A percentile compares a stretch with the other conserved stretches of the same genome.
These are phyloP conservation scores for Xestia xanthographa DNA, from an alignment of 2,888 invertebrate genomes.

Conservation along the genomic window DNA sequence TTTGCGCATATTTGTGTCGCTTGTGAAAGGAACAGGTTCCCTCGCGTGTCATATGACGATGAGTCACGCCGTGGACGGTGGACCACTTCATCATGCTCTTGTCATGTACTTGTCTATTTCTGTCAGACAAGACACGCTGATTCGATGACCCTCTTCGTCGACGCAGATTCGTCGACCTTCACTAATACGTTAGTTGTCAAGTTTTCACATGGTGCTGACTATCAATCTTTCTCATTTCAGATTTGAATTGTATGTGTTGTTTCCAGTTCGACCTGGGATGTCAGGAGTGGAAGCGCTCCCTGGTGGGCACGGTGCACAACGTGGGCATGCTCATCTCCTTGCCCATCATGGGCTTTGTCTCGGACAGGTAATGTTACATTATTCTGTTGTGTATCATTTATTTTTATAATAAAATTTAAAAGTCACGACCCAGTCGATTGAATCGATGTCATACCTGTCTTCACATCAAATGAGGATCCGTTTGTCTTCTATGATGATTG, in stretches of 20 bases:
- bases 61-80: conserved; percentile 24
- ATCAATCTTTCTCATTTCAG: conserved; percentile 31
- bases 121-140: background rate
- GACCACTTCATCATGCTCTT: background rate
- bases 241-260: conserved; percentile 40
- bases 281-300: conserved; percentile 91
- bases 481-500: background rate
- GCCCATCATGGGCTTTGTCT: conserved; percentile 91
- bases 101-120: background rate
- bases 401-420: background rate
- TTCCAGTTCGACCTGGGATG: conserved; percentile 92
- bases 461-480: background rate
- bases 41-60: conserved; percentile 31
- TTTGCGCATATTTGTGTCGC: conserved; percentile 34
- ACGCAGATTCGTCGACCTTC: background rate
- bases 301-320: conserved; percentile 92
- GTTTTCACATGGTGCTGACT: conserved; percentile 3
- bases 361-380: conserved; percentile 89
- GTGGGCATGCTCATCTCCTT: conserved; percentile 92
- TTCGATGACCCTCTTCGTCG: background rate
- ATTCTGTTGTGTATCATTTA: no score
- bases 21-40: conserved; percentile 48
- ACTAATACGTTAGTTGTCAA: background rate
- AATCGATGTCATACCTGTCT: background rate
- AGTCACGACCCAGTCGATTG: background rate